These are phyloP conservation scores for Daphoenositta chrysoptera DNA, from an alignment of 2,113 vertebrate species.

Conservation along the genomic window DNA sequence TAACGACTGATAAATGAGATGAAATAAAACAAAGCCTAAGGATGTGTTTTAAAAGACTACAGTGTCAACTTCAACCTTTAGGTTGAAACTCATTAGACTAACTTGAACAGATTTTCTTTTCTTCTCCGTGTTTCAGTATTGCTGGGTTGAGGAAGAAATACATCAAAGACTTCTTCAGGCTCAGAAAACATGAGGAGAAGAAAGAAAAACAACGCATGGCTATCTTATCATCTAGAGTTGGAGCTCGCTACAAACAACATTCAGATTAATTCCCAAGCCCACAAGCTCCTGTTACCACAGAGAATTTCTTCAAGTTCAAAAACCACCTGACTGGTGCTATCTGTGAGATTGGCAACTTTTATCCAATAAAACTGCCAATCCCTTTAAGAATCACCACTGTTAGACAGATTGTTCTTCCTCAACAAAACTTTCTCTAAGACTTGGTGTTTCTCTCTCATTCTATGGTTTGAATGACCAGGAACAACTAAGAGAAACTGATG, in stretches of 20 bases:
- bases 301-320: neutral
- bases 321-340: neutral
- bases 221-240: neutral
- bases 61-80: neutral
- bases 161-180: neutral
- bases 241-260: neutral
- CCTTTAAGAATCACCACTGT: neutral
- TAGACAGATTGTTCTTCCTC: neutral
- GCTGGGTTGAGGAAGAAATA: neutral
- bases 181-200: neutral
- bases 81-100: neutral
- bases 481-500: neutral
- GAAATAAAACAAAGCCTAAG: neutral
- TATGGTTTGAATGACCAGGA: neutral
- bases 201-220: neutral
- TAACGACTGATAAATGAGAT: neutral
- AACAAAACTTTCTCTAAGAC: neutral
- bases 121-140: neutral
- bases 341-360: neutral
- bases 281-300: neutral
- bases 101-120: neutral
- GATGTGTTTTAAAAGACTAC: neutral
- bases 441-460: neutral
- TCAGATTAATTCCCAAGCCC: neutral
- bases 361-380: neutral